These are phyloP conservation scores for Plemyria rubiginata DNA, from an alignment of 2,888 invertebrate species.

Conservation along the genomic window DNA sequence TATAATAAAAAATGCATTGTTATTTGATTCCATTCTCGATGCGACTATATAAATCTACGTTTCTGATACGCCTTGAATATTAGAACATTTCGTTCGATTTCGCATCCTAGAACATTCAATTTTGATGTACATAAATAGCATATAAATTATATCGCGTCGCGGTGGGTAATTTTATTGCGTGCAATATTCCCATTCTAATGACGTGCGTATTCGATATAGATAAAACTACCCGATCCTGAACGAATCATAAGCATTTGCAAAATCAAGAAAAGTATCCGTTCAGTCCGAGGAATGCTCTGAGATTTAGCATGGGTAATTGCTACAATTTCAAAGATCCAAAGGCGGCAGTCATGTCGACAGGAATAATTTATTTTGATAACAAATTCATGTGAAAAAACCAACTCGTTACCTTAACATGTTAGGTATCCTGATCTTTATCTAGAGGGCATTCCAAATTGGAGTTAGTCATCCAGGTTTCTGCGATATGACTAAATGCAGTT, in stretches of 20 bases:
- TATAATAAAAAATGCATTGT: constrained; percentile 69
- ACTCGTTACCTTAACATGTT: constrained; percentile 33
- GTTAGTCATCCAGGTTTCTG: constrained; percentile 32
- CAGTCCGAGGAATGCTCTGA: constrained; percentile 34
- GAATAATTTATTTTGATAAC: constrained; percentile 40
- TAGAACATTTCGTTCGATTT: constrained; percentile 33
- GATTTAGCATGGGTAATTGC: constrained; percentile 38
- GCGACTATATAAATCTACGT: constrained; percentile 64
- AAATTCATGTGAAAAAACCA: constrained; percentile 28
- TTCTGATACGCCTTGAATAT: constrained; percentile 51
- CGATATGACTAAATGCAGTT: constrained; percentile 12
- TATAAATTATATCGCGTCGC: constrained; percentile 50
- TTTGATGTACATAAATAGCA: constrained; percentile 29
- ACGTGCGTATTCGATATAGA: constrained; percentile 46
- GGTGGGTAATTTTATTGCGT: constrained; percentile 58
- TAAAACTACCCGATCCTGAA: constrained; percentile 41
- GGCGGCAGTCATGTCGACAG: constrained; percentile 31
- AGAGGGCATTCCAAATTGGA: constrained; percentile 20
- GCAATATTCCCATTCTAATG: constrained; percentile 44
- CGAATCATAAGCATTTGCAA: constrained; percentile 40
- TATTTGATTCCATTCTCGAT: constrained; percentile 68
- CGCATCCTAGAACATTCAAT: constrained; percentile 4
- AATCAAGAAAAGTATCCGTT: constrained; percentile 34
- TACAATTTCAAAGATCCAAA: constrained; percentile 33
- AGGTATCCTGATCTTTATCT: constrained; percentile 38